Evolutionary conservation across 2,888 invertebrate species (phyloP).

Genomic region (Eupithecia insigniata): DNA sequence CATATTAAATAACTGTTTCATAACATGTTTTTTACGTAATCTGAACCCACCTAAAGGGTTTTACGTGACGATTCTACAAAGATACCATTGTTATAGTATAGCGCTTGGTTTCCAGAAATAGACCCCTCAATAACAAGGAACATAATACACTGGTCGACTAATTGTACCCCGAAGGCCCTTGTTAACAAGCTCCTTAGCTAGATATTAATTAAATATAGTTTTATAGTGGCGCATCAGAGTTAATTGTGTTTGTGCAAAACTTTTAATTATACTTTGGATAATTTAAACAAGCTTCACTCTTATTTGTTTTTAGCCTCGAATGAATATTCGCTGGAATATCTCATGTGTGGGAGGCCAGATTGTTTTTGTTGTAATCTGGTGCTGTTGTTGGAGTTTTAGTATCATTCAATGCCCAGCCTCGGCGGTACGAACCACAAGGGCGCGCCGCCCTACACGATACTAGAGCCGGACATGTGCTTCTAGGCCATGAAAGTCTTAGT

Average conservation of each 20-base stretch:
- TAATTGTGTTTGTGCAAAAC: slow-evolving; percentile 4
- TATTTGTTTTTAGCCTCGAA: slow-evolving; percentile 3
- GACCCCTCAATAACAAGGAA: not conserved
- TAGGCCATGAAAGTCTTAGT: too few relatives aligned
- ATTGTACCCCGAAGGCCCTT: slow-evolving; percentile 4
- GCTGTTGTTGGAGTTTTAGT: not conserved
- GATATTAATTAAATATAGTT: slow-evolving; percentile 39
- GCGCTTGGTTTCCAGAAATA: not conserved
- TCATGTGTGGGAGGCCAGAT: not conserved
- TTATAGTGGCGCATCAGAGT: slow-evolving; percentile 20
- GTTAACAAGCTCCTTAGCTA: slow-evolving; percentile 6
- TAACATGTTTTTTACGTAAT: too few relatives aligned
- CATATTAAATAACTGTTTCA: too few relatives aligned
- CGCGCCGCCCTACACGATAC: too few relatives aligned
- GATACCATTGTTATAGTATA: not conserved
- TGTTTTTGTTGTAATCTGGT: not conserved
- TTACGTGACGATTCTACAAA: not conserved
- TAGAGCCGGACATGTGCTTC: too few relatives aligned
- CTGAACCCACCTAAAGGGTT: too few relatives aligned
- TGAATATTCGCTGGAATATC: not conserved
- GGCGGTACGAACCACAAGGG: too few relatives aligned
- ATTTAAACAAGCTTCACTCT: slow-evolving; percentile 10
- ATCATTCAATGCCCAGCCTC: too few relatives aligned
- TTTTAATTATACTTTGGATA: slow-evolving; percentile 9
- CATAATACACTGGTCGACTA: not conserved